These are phyloP conservation scores for Rhabdomys pumilio DNA, from an alignment of 2,797 vertebrate genomes.

Conservation along the genomic window DNA sequence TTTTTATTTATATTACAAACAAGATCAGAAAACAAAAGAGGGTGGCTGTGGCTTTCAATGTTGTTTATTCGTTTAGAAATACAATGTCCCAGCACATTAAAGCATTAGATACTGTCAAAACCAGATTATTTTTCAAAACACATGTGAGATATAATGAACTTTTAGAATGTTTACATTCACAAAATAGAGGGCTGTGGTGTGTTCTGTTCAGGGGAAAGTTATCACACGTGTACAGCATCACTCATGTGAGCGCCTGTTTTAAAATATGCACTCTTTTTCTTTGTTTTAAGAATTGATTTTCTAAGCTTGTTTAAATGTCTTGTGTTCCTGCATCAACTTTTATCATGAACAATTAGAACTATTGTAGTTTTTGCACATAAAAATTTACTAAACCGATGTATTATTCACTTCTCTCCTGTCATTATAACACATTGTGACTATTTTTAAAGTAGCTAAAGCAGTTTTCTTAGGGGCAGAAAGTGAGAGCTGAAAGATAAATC, in stretches of 20 bases:
- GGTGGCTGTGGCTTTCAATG: neutral
- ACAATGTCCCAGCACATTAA: neutral
- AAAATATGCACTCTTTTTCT: neutral
- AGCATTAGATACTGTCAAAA: neutral
- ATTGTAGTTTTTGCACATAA: neutral
- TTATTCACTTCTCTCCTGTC: neutral
- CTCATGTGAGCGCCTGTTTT: neutral
- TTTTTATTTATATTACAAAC: neutral
- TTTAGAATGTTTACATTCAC: neutral
- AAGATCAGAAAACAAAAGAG: neutral
- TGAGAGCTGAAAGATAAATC: neutral
- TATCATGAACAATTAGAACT: neutral
- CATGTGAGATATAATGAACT: neutral
- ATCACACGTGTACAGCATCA: too few species aligned
- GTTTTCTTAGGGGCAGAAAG: neutral
- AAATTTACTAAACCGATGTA: neutral
- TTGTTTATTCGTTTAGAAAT: neutral
- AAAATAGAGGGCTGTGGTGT: neutral
- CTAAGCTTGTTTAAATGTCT: neutral
- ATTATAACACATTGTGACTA: neutral
- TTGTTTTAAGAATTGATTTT: neutral
- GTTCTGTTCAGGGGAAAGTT: neutral
- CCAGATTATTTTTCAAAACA: neutral
- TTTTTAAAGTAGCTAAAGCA: neutral
- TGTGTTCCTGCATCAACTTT: neutral